A percentile compares a stretch with the other conserved stretches of the same genome.
phyloP scores from a whole-genome alignment of 1,140 invertebrate genomes.

The Acromyrmex heyeri region DNA sequence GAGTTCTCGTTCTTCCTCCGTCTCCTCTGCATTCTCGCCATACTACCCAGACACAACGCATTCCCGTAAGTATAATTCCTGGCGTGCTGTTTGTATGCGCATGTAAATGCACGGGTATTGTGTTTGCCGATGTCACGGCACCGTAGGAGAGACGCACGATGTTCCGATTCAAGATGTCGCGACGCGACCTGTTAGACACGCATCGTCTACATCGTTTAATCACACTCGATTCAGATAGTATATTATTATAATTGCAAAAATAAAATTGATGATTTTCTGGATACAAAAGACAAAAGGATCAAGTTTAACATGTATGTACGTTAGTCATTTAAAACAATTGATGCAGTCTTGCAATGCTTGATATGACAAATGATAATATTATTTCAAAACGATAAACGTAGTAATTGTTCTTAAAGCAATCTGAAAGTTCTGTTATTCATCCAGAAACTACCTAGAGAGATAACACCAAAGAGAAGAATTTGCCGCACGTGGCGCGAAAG shows the following conservation, averaged over 20 bases:
- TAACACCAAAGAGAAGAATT: neutral
- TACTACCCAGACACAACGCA: constrained; percentile 60
- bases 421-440: neutral
- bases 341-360: neutral
- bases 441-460: neutral
- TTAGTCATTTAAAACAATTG: neutral
- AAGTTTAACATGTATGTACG: neutral
- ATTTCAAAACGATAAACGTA: neutral
- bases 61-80: constrained; percentile 78
- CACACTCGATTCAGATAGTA: neutral
- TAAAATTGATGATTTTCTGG: neutral
- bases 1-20: constrained; percentile 48
- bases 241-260: neutral
- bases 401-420: neutral
- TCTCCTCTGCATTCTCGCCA: neutral
- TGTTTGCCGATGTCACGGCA: constrained; percentile 78
- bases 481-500: neutral
- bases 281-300: constrained; percentile 1
- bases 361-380: neutral
- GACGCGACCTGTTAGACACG: constrained; percentile 2
- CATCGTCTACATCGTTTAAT: neutral
- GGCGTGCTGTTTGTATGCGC: constrained; percentile 80
- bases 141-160: constrained; percentile 33
- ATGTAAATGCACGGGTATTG: constrained; percentile 81
- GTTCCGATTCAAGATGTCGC: constrained; percentile 49